phyloP scores from a whole-genome alignment of 2,888 invertebrate genomes.

The Thysanoteuthis rhombus region DNA sequence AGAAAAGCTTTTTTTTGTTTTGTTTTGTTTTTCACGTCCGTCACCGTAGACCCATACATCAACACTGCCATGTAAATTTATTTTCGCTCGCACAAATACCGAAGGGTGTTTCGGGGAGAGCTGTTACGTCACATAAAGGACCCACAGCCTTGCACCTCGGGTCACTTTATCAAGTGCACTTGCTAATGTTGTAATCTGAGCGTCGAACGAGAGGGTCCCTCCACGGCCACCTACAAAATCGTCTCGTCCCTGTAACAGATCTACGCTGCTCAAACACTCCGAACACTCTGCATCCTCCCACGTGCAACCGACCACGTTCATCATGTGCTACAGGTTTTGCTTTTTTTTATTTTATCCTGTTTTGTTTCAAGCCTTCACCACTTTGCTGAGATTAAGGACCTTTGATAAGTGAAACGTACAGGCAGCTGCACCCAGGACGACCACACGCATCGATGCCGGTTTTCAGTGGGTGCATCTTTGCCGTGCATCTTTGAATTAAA shows the following conservation, averaged over 20 bases:
- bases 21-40: background rate
- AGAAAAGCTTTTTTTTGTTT: background rate
- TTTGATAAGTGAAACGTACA: background rate
- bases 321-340: background rate
- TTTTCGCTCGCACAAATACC: background rate
- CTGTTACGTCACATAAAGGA: background rate
- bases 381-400: background rate
- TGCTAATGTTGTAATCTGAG: conserved; percentile 12
- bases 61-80: background rate
- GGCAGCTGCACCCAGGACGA: background rate
- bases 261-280: too few species aligned
- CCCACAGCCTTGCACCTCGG: background rate
- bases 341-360: background rate
- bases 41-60: background rate
- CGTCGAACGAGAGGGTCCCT: background rate
- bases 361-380: background rate
- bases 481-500: background rate
- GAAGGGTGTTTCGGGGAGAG: background rate
- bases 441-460: background rate
- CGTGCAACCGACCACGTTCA: background rate
- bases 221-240: background rate
- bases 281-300: background rate
- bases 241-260: background rate
- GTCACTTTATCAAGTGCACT: background rate
- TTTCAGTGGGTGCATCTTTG: background rate